A percentile compares a stretch with the other conserved stretches of the same genome.
Evolutionary conservation across 2,113 vertebrate species (phyloP).

Genomic region (Gasterosteus nipponicus): DNA sequence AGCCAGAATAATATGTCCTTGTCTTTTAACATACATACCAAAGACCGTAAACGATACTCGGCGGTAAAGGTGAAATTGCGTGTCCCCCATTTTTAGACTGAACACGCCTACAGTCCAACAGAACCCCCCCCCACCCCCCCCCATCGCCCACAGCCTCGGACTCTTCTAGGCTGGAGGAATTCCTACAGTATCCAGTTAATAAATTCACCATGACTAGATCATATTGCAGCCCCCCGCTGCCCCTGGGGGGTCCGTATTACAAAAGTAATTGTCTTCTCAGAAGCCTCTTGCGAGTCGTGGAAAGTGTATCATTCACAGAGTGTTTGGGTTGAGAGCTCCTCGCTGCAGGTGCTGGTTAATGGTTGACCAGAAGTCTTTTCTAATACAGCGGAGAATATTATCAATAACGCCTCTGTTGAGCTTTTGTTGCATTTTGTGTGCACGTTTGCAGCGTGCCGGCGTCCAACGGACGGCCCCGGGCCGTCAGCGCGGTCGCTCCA

Average conservation of each 20-base stretch:
- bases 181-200: slow-evolving; percentile 66
- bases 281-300: slow-evolving; percentile 42
- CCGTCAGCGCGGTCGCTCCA: not conserved
- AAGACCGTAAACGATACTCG: slow-evolving; percentile 2
- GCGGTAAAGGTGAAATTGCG: slow-evolving; percentile 23
- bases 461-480: not conserved
- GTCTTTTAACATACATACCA: slow-evolving; percentile 29
- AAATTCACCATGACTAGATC: slow-evolving; percentile 57
- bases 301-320: slow-evolving; percentile 51
- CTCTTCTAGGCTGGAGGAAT: slow-evolving; percentile 53
- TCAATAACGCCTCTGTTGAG: slow-evolving; percentile 15
- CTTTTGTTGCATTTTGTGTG: not conserved
- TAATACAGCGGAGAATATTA: slow-evolving; percentile 24
- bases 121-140: slow-evolving; percentile 6
- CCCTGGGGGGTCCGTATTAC: slow-evolving; percentile 59
- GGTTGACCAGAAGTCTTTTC: slow-evolving; percentile 49
- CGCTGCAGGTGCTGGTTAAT: slow-evolving; percentile 66
- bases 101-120: slow-evolving; percentile 27
- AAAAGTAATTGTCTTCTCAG: slow-evolving; percentile 71
- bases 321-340: slow-evolving; percentile 23
- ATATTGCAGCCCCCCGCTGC: slow-evolving; percentile 56
- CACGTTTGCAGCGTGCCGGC: not conserved
- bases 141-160: slow-evolving; percentile 19
- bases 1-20: slow-evolving; percentile 29
- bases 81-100: slow-evolving; percentile 15